Evolutionary conservation across 2,888 invertebrate species (phyloP).

Genomic region (Sarcophaga caerulescens): DNA sequence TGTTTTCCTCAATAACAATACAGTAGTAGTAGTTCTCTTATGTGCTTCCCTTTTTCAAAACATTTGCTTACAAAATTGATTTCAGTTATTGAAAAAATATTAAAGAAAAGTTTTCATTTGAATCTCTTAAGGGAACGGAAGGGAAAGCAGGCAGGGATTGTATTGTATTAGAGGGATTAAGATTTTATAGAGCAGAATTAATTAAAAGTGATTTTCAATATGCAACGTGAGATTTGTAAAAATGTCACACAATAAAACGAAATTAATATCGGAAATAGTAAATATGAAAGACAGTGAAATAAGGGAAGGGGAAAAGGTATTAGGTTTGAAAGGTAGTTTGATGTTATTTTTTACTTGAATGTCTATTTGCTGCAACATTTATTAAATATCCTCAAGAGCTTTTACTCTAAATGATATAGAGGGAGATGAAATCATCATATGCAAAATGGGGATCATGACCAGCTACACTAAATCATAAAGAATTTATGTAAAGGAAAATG

Average conservation of each 20-base stretch:
- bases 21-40: neutral
- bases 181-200: slow-evolving; percentile 63
- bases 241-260: neutral
- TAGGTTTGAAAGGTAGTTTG: neutral
- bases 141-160: neutral
- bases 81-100: slow-evolving; percentile 55
- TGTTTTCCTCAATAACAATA: neutral
- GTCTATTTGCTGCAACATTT: too few species aligned
- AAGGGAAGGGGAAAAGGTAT: neutral
- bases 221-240: neutral
- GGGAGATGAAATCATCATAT: too few species aligned
- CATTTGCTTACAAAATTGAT: slow-evolving; percentile 52
- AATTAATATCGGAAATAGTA: slow-evolving; percentile 10
- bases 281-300: neutral
- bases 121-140: slow-evolving; percentile 8
- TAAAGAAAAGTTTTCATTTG: slow-evolving; percentile 39
- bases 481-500: too few species aligned
- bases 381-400: too few species aligned
- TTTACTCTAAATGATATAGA: too few species aligned
- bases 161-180: slow-evolving; percentile 2
- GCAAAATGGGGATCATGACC: too few species aligned
- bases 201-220: slow-evolving; percentile 54
- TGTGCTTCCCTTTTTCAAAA: neutral
- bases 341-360: neutral
- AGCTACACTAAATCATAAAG: too few species aligned